These are phyloP conservation scores for Catostylus mosaicus DNA, from an alignment of 30 jellyfish, hydroid and myxozoan genomes.

Conservation along the genomic window DNA sequence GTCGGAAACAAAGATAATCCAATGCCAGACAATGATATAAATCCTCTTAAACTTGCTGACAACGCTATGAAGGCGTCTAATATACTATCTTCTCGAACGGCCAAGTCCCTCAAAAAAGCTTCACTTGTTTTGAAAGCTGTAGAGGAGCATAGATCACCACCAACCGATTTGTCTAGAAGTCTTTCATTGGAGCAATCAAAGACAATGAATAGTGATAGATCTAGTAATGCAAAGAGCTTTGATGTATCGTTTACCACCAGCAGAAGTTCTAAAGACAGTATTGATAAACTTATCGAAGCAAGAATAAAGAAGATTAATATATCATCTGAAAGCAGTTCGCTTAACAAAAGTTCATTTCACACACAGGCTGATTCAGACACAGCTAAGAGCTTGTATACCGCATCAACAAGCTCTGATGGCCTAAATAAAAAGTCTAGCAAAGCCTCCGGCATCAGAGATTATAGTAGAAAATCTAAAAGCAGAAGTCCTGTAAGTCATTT, in stretches of 20 bases:
- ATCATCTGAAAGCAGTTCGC: conserved; percentile 4
- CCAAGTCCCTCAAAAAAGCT: conserved; percentile 66
- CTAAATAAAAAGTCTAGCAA: neutral
- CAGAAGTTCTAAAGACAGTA: conserved; percentile 24
- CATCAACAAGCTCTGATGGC: neutral
- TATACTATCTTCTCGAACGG: conserved; percentile 46
- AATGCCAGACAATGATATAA: neutral
- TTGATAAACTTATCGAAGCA: conserved; percentile 31
- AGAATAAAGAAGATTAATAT: conserved; percentile 4
- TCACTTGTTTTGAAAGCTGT: conserved; percentile 55
- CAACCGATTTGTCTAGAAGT: conserved; percentile 22
- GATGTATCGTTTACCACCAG: neutral
- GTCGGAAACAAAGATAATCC: neutral
- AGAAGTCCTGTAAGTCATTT: neutral
- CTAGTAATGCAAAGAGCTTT: neutral
- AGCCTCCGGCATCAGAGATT: neutral
- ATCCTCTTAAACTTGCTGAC: conserved; percentile 54
- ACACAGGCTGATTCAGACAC: neutral
- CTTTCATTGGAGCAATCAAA: neutral
- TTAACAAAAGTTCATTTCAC: neutral
- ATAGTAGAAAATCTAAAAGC: neutral
- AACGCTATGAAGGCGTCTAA: conserved; percentile 65
- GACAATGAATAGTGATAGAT: neutral
- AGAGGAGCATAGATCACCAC: conserved; percentile 62
- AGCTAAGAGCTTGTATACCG: neutral